A percentile compares a stretch with the other conserved stretches of the same genome.
phyloP scores from a whole-genome alignment of 2,888 invertebrate species.

The Leptinotarsa tumamoca region DNA sequence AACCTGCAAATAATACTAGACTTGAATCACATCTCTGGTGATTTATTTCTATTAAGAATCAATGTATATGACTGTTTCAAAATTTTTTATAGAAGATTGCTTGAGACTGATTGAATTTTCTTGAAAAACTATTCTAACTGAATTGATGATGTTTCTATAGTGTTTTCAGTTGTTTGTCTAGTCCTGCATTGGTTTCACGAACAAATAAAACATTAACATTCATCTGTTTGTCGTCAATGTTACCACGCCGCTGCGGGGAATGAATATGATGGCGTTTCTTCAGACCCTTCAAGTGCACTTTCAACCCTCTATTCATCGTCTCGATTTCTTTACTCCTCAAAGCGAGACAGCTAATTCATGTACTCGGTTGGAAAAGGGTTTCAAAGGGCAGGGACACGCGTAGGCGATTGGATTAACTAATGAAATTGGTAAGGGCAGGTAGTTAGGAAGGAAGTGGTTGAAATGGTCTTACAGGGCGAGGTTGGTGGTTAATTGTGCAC shows the following conservation, averaged over 20 bases:
- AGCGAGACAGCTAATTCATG: slow-evolving; percentile 16
- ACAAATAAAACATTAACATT: too few species aligned
- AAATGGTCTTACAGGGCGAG: background rate
- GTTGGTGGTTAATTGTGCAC: background rate
- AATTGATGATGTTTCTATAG: too few species aligned
- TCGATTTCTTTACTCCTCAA: slow-evolving; percentile 18
- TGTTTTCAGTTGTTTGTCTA: too few species aligned
- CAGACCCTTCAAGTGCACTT: slow-evolving; percentile 4
- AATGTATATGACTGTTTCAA: too few species aligned
- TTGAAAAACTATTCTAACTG: too few species aligned
- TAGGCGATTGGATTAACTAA: slow-evolving; percentile 22
- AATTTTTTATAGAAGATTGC: too few species aligned
- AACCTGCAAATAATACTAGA: too few species aligned
- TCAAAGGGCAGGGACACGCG: slow-evolving; percentile 18
- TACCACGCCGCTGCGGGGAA: background rate
- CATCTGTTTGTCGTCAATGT: too few species aligned
- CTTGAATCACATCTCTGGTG: too few species aligned
- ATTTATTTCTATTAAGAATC: too few species aligned
- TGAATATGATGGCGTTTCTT: slow-evolving; percentile 9
- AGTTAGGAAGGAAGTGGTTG: slow-evolving; percentile 4
- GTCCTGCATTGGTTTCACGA: too few species aligned
- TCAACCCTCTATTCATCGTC: background rate
- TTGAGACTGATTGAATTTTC: too few species aligned
- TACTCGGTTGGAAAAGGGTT: slow-evolving; percentile 27
- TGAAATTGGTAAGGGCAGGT: slow-evolving; percentile 21